Conservation (phyloP, 2,797 vertebrate species). For the Poecile montanus region DNA sequence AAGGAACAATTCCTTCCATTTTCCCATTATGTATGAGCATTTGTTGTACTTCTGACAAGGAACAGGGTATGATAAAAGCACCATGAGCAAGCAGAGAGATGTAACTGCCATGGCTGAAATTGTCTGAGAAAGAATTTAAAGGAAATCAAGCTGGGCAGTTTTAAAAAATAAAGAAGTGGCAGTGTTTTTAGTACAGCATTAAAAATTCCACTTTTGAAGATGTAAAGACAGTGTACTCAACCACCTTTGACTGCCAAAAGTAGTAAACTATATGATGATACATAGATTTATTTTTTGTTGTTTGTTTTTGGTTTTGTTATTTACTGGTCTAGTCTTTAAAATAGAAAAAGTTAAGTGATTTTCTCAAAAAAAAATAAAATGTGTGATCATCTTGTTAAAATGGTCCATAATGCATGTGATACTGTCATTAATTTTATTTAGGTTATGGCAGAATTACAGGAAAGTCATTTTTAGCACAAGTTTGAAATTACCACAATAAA, state of each 20-base stretch:
- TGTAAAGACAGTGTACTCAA: neutral
- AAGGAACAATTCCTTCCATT: neutral
- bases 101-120: neutral
- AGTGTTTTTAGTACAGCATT: neutral
- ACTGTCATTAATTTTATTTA: neutral
- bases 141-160: neutral
- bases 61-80: neutral
- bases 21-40: neutral
- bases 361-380: neutral
- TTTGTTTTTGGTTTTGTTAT: neutral
- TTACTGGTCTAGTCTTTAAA: neutral
- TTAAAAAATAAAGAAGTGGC: neutral
- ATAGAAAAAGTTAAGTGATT: neutral
- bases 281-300: neutral
- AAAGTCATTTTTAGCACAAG: neutral
- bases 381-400: neutral
- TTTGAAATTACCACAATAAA: neutral
- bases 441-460: neutral
- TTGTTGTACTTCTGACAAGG: neutral
- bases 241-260: neutral
- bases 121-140: neutral
- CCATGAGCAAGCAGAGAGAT: neutral
- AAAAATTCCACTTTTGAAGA: neutral
- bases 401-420: neutral
- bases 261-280: neutral